These are phyloP conservation scores for Thalpophila matura DNA, from an alignment of 2,888 invertebrate species.

Conservation along the genomic window DNA sequence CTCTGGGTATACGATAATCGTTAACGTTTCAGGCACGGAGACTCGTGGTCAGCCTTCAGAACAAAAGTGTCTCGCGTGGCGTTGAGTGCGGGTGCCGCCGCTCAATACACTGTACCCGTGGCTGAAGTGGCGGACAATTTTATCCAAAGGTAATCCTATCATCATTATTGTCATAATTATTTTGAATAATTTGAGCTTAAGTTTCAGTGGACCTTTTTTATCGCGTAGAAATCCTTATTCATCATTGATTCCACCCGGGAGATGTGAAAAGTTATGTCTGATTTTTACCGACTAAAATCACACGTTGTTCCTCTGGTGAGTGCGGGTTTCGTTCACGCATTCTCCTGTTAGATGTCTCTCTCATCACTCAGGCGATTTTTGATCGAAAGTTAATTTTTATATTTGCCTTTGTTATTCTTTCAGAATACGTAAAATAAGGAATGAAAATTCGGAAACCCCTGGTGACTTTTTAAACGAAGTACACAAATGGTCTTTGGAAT, in stretches of 20 bases:
- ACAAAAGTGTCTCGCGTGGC: slow-evolving; percentile 95
- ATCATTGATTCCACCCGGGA: too few relatives aligned
- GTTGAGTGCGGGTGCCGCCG: slow-evolving; percentile 93
- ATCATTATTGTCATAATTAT: background rate
- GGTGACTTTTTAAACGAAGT: slow-evolving; percentile 93
- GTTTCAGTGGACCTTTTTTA: too few relatives aligned
- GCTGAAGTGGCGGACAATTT: slow-evolving; percentile 93
- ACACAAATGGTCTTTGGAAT: slow-evolving; percentile 95
- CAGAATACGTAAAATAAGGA: slow-evolving; percentile 91
- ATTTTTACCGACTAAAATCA: too few relatives aligned
- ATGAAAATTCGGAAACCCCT: slow-evolving; percentile 91
- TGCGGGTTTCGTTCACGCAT: too few relatives aligned
- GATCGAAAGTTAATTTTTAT: too few relatives aligned
- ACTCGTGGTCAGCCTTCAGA: slow-evolving; percentile 95
- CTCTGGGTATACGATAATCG: background rate
- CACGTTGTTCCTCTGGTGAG: too few relatives aligned
- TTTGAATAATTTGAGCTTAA: background rate
- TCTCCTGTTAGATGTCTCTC: too few relatives aligned
- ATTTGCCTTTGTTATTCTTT: background rate
- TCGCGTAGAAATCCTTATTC: too few relatives aligned
- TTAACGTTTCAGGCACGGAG: slow-evolving; percentile 92
- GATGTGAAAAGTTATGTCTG: too few relatives aligned
- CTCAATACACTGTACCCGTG: slow-evolving; percentile 93
- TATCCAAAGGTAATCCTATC: slow-evolving; percentile 89
- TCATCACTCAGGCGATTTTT: too few relatives aligned